Evolutionary conservation across 2,797 vertebrate genomes (phyloP), one percentile per base, ranked within the genome.

Genomic region (Bryconaethiops microstoma): DNA sequence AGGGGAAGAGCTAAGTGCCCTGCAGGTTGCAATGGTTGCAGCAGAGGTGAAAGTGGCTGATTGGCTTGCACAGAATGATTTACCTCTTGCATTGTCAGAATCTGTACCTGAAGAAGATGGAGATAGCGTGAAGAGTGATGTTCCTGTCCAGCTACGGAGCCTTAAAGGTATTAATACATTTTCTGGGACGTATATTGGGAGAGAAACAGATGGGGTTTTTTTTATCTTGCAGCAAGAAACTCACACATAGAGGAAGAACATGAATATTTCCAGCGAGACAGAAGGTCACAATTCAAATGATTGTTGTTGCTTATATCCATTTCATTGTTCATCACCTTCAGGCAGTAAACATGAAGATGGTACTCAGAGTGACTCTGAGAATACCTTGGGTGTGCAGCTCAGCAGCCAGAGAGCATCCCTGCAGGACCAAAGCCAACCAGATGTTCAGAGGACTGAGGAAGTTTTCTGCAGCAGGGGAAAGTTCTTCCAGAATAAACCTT

Each of bases 1-100:
- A 4, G 93, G 95, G 8, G 96, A 98, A 89, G 97, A 98, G 84
- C 92, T 98, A 81, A 95, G 95, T 9, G 96, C 96, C 2, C 95
- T 99, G 84, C 97, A 99, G 84, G 95, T 96, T 0, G 97, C 96
- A 84, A 97, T 99, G 96, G 95, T 98, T 75, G 97, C 97, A 0
- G 95, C 97, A 0, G 97, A 99, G 89, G 97, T 96, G 79, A 99
- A 99, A 92, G 97, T 99, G 9, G 97, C 97, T 0, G 97, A 99
- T 85, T 99, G 97, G 97, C 91, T 99, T 78, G 97, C 97, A 57
- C 97, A 99, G 90, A 99, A 99, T 89, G 97, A 97, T 90, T 95
- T 97, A 80, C 97, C 97, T 0, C 86, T 96, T 80, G 94, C 97
- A 90, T 89, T 95, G 8, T 97, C 96, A 90, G 97, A 98, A 78